phyloP scores from a whole-genome alignment of 2,113 vertebrate species.

The Anseranas semipalmata region DNA sequence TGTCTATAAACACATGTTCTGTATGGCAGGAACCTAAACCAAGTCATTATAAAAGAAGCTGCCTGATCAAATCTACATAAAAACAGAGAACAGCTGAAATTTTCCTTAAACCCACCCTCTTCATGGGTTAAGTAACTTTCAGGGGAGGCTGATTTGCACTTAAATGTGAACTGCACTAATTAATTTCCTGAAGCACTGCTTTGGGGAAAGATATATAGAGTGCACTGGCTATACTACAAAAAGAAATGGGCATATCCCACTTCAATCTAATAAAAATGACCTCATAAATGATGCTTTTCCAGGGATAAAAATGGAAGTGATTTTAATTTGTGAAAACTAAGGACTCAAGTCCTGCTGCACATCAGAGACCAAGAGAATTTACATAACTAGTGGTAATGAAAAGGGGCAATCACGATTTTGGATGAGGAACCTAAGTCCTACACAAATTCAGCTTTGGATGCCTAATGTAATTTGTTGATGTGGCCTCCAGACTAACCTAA shows the following conservation, averaged over 20 bases:
- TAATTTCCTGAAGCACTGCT: slow-evolving; percentile 1
- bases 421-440: background rate
- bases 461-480: background rate
- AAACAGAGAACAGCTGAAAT: background rate
- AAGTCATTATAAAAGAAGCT: background rate
- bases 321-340: background rate
- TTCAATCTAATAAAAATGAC: slow-evolving; percentile 13
- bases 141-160: background rate
- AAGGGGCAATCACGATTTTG: background rate
- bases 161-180: background rate
- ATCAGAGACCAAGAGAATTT: background rate
- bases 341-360: background rate
- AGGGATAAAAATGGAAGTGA: background rate
- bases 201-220: background rate
- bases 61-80: background rate
- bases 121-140: background rate
- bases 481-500: background rate
- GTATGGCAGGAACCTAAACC: accelerated
- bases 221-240: background rate
- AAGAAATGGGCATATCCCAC: background rate
- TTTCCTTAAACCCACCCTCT: background rate
- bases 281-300: background rate
- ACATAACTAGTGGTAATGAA: background rate
- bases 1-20: background rate
- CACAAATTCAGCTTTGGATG: background rate